These are phyloP conservation scores for Masticophis lateralis DNA, from an alignment of 2,797 vertebrate genomes.

Conservation along the genomic window DNA sequence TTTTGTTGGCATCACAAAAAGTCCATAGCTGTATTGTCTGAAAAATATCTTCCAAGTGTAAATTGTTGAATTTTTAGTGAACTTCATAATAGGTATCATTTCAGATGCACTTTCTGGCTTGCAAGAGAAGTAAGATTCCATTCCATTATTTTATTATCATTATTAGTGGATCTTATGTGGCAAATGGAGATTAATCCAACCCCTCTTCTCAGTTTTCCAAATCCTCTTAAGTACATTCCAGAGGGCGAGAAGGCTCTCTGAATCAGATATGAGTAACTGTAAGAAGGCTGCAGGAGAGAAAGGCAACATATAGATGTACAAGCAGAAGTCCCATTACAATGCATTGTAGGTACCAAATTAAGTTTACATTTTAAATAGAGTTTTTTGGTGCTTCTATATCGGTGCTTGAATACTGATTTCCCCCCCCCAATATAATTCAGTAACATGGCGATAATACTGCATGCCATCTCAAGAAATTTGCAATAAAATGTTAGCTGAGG, in stretches of 20 bases:
- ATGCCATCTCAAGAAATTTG: neutral
- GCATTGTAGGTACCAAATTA: neutral
- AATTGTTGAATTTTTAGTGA: conserved; percentile 15
- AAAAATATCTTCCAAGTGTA: conserved; percentile 4
- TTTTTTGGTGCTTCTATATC: neutral
- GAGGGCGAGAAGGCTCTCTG: too few species aligned
- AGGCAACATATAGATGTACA: neutral
- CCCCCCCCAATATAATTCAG: neutral
- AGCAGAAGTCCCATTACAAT: neutral
- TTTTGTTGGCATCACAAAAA: conserved; percentile 53
- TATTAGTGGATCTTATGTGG: neutral
- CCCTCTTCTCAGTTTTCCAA: neutral
- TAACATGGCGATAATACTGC: neutral
- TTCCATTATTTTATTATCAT: neutral
- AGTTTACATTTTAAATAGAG: neutral
- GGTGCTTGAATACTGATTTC: neutral
- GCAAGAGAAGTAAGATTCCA: neutral
- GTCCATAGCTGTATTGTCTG: conserved; percentile 4
- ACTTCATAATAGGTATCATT: neutral
- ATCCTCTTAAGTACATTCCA: neutral
- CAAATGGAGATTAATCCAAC: neutral
- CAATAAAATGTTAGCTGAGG: neutral
- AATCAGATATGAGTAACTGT: neutral
- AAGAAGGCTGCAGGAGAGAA: neutral
- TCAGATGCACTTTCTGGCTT: neutral